Percentiles rank a stretch among this genome's conserved stretches.
These are phyloP conservation scores for Ondatra zibethicus DNA, from an alignment of 2,113 vertebrate genomes.

Conservation along the genomic window DNA sequence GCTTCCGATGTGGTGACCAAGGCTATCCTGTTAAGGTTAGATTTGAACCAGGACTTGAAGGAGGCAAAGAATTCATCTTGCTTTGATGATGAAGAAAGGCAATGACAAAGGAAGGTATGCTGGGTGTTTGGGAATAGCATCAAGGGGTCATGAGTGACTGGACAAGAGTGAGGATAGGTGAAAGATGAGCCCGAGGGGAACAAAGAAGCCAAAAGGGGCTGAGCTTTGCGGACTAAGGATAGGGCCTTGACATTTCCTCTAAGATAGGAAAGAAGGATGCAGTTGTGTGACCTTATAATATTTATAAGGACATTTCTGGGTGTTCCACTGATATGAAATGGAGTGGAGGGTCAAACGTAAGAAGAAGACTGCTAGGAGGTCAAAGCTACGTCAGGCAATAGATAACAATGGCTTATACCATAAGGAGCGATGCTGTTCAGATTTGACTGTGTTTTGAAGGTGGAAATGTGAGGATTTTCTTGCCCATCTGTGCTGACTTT, in stretches of 20 bases:
- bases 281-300: not conserved
- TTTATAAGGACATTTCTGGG: not conserved
- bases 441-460: not conserved
- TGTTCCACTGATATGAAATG: not conserved
- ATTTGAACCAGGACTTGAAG: not conserved
- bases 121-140: not conserved
- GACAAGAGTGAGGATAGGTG: too few species aligned
- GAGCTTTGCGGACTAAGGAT: not conserved
- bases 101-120: not conserved
- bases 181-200: not conserved
- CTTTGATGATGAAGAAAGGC: not conserved
- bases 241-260: not conserved
- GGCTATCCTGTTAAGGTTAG: not conserved
- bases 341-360: not conserved
- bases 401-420: accelerated
- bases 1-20: not conserved
- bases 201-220: accelerated
- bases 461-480: not conserved
- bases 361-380: not conserved
- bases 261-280: not conserved
- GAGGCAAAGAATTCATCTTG: not conserved
- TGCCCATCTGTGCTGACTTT: not conserved
- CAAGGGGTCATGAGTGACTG: not conserved
- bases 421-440: not conserved
- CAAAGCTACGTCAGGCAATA: not conserved